Base-by-base conservation (phyloP, 2,888 invertebrate genomes). In the Eupithecia exiguata region DNA sequence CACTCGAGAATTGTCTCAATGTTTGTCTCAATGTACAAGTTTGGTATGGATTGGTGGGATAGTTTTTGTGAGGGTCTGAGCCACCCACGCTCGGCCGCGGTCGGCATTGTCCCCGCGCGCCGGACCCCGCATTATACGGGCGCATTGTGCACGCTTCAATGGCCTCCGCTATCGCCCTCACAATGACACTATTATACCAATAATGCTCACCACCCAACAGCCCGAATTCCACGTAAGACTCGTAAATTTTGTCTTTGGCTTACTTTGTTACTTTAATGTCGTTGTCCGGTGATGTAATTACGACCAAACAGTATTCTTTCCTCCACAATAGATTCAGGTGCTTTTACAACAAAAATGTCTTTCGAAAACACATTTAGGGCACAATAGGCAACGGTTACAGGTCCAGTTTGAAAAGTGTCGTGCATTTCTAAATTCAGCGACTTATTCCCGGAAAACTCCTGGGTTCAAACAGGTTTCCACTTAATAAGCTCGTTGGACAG, bases 181-280 rank as follows among this genome's bases (percentile, higher is more conserved):
- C 93, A 93, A 94, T 92, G 91, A 91, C 92, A 93, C 90, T 90
- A 90, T 92, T 92, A 91, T 92, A 91, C 90, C 91, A 92, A 92
- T 93, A 91, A 91, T 88, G 84, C 86, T 88, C 86, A 81, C 87
- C 86, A 86, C 85, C 88, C 87, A 86, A 88, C 86, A 88, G 86
- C 83, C 84, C 83, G 81, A 87, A 82, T 93, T 93, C 90, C 87
- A 86, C 83, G 89, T 89, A 92, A 91, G 84, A 82, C 86, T 92
- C 89, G 88, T 92, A 91, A 91, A 91, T 92, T 90, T 88, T 84
- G 80, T 84, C 80, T 83, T 82, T 77, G 81, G 79, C 82, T 78
- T 83, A 84, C 87, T 87, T 92, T 92, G 89, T 92, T 85, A 83
- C 77, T 80, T 83, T 81, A 81, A 85, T 78, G 74, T 80, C 74